Percentiles rank a stretch among this genome's conserved stretches.
These are phyloP conservation scores for Apeltes quadracus DNA, from an alignment of 2,113 vertebrate genomes.

Conservation along the genomic window DNA sequence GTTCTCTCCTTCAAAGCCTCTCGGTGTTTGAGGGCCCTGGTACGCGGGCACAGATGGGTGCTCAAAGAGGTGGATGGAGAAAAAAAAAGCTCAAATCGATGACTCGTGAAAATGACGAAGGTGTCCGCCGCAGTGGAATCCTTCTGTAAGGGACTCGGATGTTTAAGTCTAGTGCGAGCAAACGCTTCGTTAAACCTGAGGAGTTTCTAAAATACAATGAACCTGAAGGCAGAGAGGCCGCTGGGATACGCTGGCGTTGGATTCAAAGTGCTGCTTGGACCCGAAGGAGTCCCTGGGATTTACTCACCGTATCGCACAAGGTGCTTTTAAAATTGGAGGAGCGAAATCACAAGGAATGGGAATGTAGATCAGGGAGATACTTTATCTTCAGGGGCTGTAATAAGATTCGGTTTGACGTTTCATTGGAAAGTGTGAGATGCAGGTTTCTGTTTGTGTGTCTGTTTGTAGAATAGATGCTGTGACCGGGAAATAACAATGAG, in stretches of 20 bases:
- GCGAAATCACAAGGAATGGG: background rate
- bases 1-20: constrained; percentile 40
- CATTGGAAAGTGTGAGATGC: no score
- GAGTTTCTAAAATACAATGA: constrained; percentile 17
- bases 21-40: constrained; percentile 29
- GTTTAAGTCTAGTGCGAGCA: constrained; percentile 29
- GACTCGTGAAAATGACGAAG: constrained; percentile 55
- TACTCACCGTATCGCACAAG: background rate
- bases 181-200: constrained; percentile 42
- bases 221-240: constrained; percentile 17
- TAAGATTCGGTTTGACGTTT: background rate
- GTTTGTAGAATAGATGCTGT: no score
- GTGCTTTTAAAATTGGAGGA: background rate
- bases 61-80: constrained; percentile 4
- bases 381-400: background rate
- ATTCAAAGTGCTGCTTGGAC: constrained; percentile 17
- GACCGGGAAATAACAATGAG: no score
- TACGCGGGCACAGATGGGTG: constrained; percentile 37
- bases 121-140: constrained; percentile 19
- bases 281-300: background rate
- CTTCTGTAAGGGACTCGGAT: constrained; percentile 15
- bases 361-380: background rate
- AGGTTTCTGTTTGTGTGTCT: no score
- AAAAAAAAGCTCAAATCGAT: constrained; percentile 22
- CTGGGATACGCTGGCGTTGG: constrained; percentile 4